Base-by-base conservation (phyloP, 2,888 invertebrate genomes). In the Sacculina carcini region DNA sequence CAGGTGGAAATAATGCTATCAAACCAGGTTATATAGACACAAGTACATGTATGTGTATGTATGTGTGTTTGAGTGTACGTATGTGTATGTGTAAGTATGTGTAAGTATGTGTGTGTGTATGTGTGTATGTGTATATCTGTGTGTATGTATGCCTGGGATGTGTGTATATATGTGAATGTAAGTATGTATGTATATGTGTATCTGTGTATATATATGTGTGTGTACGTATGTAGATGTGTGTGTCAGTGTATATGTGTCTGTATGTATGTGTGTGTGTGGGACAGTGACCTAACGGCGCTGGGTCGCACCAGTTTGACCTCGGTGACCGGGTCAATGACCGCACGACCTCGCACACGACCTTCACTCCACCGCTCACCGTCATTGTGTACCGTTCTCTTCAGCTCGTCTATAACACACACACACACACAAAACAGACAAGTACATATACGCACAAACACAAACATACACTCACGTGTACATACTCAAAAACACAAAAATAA, bases 281-380 rank as follows among this genome's bases (percentile, higher is more conserved):
- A n/a, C n/a, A 51, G 29, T 40, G 38, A 57, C 57, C 55, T 50
- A 3, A 54, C 24, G 9, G 51, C 49, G 39, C 54, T 51, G 51
- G 56, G 56, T 26, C 76, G 66, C 40, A 77, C 58, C 47, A 79
- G 63, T 60, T 76, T 71, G 57, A 80, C 69, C 67, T 69, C 60
- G 55, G 72, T 70, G 64, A 75, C 70, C 61, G 74, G 66, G 53
- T 72, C 69, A 29, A 85, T 70, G 64, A 79, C 77, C 14, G 75
- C 73, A 52, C 73, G 68, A 55, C 77, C 75, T 3, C 65, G 66
- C 5, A 82, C 73, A 57, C 66, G 61, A 1, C 80, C 80, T 57
- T 73, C 66, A 51, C 70, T 64, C 71, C 83, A 77, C 9, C 66
- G 66, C 63, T 78, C 79, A 2, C 78, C 77, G 55, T 79, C 79